Evolutionary conservation across 2,113 vertebrate species (phyloP).

Genomic region (Rhinoptilus africanus): DNA sequence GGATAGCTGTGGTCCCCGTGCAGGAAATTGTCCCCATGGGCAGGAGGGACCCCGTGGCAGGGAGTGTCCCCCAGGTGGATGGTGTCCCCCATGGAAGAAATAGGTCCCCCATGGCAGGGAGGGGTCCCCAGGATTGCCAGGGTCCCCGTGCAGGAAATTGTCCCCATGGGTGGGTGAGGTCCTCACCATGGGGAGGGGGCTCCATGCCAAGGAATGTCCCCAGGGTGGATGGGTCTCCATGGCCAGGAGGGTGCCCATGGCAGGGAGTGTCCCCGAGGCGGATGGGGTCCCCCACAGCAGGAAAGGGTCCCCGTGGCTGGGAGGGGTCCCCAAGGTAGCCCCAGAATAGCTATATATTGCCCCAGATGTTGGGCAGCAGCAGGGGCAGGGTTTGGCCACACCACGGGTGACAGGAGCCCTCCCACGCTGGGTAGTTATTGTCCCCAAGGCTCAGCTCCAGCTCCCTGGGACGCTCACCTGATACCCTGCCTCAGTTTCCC

Average conservation of each 20-base stretch:
- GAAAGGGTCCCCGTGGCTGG: not conserved
- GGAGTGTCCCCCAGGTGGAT: not conserved
- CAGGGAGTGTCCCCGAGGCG: not conserved
- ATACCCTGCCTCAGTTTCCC: not conserved
- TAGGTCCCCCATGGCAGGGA: too few relatives aligned
- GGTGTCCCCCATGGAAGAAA: not conserved
- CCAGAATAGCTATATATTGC: not conserved
- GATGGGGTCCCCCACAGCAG: not conserved
- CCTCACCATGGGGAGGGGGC: not conserved
- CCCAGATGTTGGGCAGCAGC: rapidly evolving
- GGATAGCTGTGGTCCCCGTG: not conserved
- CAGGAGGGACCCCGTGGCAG: not conserved
- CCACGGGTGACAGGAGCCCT: not conserved
- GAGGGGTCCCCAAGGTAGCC: not conserved
- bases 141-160: not conserved
- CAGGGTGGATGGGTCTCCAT: not conserved
- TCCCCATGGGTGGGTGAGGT: not conserved
- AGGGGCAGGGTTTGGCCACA: rapidly evolving
- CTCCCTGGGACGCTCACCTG: too few relatives aligned
- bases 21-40: not conserved
- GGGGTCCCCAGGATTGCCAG: not conserved
- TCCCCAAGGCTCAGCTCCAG: not conserved
- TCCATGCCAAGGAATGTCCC: not conserved
- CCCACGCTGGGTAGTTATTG: not conserved
- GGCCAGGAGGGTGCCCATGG: not conserved